Conservation (phyloP, 2,113 vertebrate species). For the Melanerpes aurifrons region DNA sequence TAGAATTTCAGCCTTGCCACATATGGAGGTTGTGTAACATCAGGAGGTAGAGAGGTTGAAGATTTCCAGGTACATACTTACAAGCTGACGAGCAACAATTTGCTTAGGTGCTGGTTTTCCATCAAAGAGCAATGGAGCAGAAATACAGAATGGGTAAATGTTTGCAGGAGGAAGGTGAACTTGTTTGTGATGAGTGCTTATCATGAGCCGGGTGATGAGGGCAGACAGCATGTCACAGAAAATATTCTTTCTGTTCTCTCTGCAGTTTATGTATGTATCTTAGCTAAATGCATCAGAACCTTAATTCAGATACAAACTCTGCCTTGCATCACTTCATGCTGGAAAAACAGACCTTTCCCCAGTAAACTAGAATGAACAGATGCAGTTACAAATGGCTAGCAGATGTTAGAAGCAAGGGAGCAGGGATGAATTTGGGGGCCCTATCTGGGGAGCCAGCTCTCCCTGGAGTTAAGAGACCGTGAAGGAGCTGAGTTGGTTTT, state of each 20-base stretch:
- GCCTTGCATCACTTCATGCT: background rate
- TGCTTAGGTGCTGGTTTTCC: background rate
- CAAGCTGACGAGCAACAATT: background rate
- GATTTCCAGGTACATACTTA: background rate
- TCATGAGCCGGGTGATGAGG: background rate
- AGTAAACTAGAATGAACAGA: background rate
- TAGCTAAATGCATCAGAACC: conserved; percentile 2
- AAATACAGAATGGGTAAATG: conserved; percentile 6
- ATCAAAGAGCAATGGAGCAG: background rate
- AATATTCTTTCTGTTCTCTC: background rate
- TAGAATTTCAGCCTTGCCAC: background rate
- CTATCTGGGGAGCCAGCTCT: background rate
- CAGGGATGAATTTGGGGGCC: background rate
- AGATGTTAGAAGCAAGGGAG: background rate
- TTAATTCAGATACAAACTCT: background rate
- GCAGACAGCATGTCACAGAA: background rate
- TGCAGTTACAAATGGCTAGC: background rate
- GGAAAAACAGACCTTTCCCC: background rate
- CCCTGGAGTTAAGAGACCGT: background rate
- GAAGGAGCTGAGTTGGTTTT: background rate
- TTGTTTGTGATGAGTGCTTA: conserved; percentile 5
- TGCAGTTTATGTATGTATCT: background rate
- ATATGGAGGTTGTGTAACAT: background rate
- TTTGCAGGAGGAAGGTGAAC: conserved; percentile 9
- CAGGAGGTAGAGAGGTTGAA: background rate